These are phyloP conservation scores for Oreochromis aureus DNA, from an alignment of 2,113 vertebrate species.

Conservation along the genomic window DNA sequence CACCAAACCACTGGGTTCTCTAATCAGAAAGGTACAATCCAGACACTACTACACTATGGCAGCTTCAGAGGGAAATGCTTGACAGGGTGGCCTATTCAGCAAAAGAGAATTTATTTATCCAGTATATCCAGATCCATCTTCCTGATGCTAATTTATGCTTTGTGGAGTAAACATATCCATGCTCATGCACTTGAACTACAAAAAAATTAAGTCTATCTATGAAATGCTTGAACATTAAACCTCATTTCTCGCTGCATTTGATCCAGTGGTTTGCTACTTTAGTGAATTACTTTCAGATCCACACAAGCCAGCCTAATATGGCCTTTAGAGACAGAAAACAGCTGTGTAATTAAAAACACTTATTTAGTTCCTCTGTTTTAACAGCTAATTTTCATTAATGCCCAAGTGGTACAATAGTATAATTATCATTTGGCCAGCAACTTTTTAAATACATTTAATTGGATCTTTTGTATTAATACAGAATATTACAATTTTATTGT, in stretches of 20 bases:
- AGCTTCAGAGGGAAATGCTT: not conserved
- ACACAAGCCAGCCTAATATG: not conserved
- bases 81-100: not conserved
- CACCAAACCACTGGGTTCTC: not conserved
- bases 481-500: not conserved
- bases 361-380: not conserved
- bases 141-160: not conserved
- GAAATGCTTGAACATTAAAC: conserved; percentile 15
- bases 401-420: not conserved
- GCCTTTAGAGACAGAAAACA: not conserved
- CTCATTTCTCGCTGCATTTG: not conserved
- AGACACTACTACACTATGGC: not conserved
- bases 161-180: not conserved
- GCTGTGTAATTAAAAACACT: conserved; percentile 23
- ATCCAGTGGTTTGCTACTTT: not conserved
- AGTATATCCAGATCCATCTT: not conserved
- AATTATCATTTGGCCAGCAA: not conserved
- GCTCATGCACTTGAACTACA: not conserved
- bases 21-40: not conserved
- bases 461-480: conserved; percentile 25
- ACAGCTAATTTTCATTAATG: conserved; percentile 15
- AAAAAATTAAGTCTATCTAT: not conserved
- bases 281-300: conserved; percentile 12
- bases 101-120: not conserved
- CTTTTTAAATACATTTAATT: conserved; percentile 16